Percentiles rank a stretch among this genome's conserved stretches.
Conservation (phyloP, 2,888 invertebrate genomes). For the Caenorhabditis imperialis region DNA sequence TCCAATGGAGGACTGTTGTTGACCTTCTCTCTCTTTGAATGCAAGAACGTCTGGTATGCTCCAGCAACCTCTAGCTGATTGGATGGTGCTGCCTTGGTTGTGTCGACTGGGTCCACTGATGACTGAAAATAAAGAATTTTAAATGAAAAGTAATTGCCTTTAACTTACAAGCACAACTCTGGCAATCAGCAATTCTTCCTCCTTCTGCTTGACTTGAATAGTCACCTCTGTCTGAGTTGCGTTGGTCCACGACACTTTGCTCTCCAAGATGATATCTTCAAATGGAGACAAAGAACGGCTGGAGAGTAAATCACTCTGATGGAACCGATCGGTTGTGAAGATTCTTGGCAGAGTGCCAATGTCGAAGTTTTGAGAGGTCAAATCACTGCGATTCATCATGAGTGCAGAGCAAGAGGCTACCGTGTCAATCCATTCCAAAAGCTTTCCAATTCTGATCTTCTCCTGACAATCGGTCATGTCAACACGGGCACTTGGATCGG, state of each 20-base stretch:
- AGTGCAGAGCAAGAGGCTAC: conserved; percentile 51
- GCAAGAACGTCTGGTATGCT: too few relatives aligned
- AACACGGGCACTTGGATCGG: conserved; percentile 37
- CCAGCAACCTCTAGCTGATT: conserved; percentile 41
- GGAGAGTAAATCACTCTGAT: conserved; percentile 20
- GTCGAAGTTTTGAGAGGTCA: conserved; percentile 17
- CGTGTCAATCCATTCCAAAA: conserved; percentile 47
- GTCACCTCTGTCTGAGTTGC: conserved; percentile 38
- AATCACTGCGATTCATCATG: conserved; percentile 48
- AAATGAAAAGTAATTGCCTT: too few relatives aligned
- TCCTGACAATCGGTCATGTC: conserved; percentile 38
- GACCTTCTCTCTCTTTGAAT: too few relatives aligned
- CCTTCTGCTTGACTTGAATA: conserved; percentile 46
- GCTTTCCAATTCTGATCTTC: conserved; percentile 35
- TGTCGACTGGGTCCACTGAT: conserved; percentile 40
- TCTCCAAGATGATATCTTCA: conserved; percentile 34
- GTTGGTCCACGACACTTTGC: conserved; percentile 54
- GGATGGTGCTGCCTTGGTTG: conserved; percentile 21
- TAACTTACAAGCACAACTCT: conserved; percentile 45
- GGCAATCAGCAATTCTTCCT: conserved; percentile 29
- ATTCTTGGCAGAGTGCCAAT: conserved; percentile 49
- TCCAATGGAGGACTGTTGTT: too few relatives aligned
- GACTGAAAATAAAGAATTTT: conserved; percentile 14
- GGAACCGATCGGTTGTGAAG: conserved; percentile 48
- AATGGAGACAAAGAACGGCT: conserved; percentile 29